Evolutionary conservation across 2,888 invertebrate genomes (phyloP), one percentile per base, ranked within the genome.

Genomic region (Pantelozetes paolii): DNA sequence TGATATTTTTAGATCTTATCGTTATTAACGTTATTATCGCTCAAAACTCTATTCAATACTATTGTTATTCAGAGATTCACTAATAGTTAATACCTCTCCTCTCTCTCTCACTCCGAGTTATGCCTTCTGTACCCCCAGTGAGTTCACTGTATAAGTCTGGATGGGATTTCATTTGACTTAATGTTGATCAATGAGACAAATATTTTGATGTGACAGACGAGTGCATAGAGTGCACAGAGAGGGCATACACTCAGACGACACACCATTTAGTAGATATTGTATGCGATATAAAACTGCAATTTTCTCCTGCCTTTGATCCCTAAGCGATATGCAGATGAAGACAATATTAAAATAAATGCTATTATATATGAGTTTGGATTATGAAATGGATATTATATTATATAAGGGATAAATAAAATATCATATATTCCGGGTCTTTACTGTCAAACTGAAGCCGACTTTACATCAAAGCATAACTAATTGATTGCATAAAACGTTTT

Each of bases 171-270:
- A 67, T 67, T 67, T 67, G 42, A 36, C 67, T 67, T 67, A 67
- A 67, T 67, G 67, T 67, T 67, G 67, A 67, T 67, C 20, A 67
- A 67, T 67, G 67, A 36, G 67, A 67, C 30, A 67, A 67, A 67
- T 67, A 67, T 67, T 67, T 67, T 67, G 40, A 67, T 67, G n/a
- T 40, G 67, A 67, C 67, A 64, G n/a, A 64, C 15, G 32, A 20
- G 28, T 36, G 36, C 36, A 36, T 36, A 36, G 36, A 36, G 36
- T 36, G 36, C 36, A 36, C 36, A 36, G 9, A 8, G 36, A 36
- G 36, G 36, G 36, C 36, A 45, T 15, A 15, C 45, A 45, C 15
- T 11, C 13, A 36, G 18, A 62, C 8, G 20, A 62, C 67, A 67
- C 15, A 67, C 67, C 23, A 67, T 67, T 67, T 67, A 67, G 67